Conservation (phyloP, 1,140 invertebrate species). For the Trachelipus rathkii region DNA sequence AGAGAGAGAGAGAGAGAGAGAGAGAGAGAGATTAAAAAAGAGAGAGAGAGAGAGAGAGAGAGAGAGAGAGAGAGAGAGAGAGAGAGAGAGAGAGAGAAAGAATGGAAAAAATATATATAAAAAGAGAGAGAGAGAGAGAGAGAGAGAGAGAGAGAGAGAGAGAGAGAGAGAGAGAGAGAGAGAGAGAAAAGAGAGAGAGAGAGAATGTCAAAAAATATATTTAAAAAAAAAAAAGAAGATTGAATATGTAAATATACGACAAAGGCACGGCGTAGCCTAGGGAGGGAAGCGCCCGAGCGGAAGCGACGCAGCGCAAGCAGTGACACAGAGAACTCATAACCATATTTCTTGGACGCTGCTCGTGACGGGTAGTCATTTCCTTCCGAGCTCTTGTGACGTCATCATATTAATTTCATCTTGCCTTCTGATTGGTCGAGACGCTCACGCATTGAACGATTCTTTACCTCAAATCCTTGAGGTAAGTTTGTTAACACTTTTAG, state of each 20-base stretch:
- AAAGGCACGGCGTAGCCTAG: not conserved
- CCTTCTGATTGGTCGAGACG: not conserved
- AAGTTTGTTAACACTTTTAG: not conserved
- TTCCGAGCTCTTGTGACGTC: not conserved
- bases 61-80: not conserved
- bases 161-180: conserved; percentile 8
- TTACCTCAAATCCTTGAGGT: not conserved
- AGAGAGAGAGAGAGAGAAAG: conserved; percentile 3
- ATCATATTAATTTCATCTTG: conserved; percentile 11
- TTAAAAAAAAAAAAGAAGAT: not conserved
- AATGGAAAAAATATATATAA: not conserved
- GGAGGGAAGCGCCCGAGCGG: not conserved
- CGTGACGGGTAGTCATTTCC: not conserved
- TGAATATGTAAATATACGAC: conserved; percentile 6
- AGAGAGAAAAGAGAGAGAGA: conserved; percentile 7
- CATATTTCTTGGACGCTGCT: not conserved
- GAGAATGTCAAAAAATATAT: not conserved
- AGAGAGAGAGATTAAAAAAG: too few relatives aligned
- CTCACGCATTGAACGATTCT: not conserved
- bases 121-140: conserved; percentile 11
- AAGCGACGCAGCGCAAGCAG: not conserved
- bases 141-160: conserved; percentile 3
- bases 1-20: not conserved
- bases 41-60: too few relatives aligned
- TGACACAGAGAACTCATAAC: not conserved